Evolutionary conservation across 2,888 invertebrate genomes (phyloP).

Genomic region (Matsumyia berberina): DNA sequence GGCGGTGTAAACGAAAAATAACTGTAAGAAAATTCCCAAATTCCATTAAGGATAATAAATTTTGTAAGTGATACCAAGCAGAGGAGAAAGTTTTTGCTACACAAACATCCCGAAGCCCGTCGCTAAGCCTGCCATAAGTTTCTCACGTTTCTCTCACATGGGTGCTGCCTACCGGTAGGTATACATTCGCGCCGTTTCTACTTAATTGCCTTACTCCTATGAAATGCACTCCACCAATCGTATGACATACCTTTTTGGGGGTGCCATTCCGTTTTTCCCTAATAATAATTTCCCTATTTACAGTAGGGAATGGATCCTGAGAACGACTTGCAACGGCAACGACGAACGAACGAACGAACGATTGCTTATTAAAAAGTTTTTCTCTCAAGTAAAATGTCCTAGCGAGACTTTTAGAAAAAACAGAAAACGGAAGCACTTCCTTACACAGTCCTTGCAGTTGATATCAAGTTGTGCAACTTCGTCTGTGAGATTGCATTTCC

Average conservation of each 20-base stretch:
- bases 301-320: not conserved
- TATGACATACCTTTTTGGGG: constrained; percentile 41
- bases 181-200: constrained; percentile 31
- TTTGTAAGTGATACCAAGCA: constrained; percentile 80
- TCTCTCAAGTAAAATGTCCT: constrained; percentile 28
- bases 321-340: not conserved
- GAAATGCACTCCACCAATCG: constrained; percentile 26
- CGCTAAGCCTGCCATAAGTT: constrained; percentile 50
- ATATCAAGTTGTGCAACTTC: constrained; percentile 39
- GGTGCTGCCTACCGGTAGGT: not conserved
- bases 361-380: constrained; percentile 52
- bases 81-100: constrained; percentile 67
- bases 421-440: too few species aligned
- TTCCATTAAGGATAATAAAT: constrained; percentile 83
- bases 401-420: too few species aligned
- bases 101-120: not conserved
- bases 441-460: not conserved
- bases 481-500: constrained; percentile 31
- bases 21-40: constrained; percentile 82
- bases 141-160: not conserved
- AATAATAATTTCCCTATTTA: constrained; percentile 63
- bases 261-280: constrained; percentile 40
- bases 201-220: constrained; percentile 57
- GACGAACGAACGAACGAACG: constrained; percentile 25
- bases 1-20: constrained; percentile 57